Conservation (phyloP, 2,797 vertebrate species). For the Rhyacichthys aspro region DNA sequence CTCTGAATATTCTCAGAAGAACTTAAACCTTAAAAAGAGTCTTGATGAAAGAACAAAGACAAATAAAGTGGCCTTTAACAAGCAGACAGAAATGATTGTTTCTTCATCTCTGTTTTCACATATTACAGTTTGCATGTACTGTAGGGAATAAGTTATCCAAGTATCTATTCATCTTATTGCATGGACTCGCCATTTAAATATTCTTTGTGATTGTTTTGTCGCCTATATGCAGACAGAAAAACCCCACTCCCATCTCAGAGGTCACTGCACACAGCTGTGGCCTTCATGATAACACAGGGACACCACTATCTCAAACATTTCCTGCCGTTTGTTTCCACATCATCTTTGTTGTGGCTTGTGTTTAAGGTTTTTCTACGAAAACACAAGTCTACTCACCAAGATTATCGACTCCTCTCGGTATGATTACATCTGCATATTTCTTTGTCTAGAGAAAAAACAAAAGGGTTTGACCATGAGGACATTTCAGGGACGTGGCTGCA, state of each 20-base stretch:
- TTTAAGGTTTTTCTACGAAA: neutral
- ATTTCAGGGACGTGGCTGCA: conserved; percentile 1
- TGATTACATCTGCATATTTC: conserved; percentile 95
- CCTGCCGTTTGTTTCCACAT: neutral
- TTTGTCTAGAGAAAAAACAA: conserved; percentile 83
- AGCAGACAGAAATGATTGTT: too few species aligned
- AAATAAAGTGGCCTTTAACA: too few species aligned
- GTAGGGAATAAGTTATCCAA: too few species aligned
- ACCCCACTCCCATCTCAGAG: conserved; percentile 20
- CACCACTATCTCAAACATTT: conserved; percentile 14
- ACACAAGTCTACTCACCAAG: conserved; percentile 83
- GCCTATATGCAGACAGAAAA: conserved; percentile 7
- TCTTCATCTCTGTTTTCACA: too few species aligned
- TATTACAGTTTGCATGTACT: too few species aligned
- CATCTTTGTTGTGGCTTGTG: neutral
- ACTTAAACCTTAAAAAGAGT: too few species aligned
- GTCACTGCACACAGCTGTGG: conserved; percentile 47
- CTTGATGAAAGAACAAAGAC: too few species aligned
- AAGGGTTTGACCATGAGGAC: conserved; percentile 4
- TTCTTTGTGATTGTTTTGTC: conserved; percentile 20
- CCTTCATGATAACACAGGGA: conserved; percentile 36
- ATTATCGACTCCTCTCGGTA: conserved; percentile 93
- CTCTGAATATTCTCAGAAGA: too few species aligned
- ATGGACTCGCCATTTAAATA: too few species aligned
- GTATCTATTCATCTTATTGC: too few species aligned